A percentile compares a stretch with the other conserved stretches of the same genome.
Conservation (phyloP, 1,140 invertebrate genomes). For the Drosophila bifasciata region DNA sequence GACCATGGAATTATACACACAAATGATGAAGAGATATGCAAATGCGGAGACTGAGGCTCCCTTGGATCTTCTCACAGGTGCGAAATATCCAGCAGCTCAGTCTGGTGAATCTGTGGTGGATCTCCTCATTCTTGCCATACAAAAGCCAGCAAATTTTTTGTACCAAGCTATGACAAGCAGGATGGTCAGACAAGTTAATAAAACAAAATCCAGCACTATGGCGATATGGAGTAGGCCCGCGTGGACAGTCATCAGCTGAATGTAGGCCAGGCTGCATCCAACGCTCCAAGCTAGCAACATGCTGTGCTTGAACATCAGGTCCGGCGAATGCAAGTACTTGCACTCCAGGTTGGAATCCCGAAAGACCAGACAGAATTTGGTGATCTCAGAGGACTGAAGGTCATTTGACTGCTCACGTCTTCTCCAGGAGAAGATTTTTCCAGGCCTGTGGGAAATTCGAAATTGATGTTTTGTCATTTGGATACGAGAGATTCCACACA, state of each 20-base stretch:
- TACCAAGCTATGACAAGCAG: slow-evolving; percentile 82
- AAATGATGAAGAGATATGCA: slow-evolving; percentile 71
- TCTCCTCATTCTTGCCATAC: slow-evolving; percentile 85
- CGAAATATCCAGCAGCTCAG: slow-evolving; percentile 86
- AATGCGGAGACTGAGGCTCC: slow-evolving; percentile 32
- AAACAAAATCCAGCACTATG: not conserved
- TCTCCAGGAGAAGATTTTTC: no score
- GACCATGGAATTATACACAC: slow-evolving; percentile 86
- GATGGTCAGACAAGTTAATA: slow-evolving; percentile 42
- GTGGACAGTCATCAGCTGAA: not conserved
- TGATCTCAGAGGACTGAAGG: slow-evolving; percentile 3
- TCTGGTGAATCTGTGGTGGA: slow-evolving; percentile 83
- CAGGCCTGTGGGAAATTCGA: no score
- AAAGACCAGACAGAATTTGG: slow-evolving; percentile 54
- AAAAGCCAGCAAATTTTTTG: slow-evolving; percentile 83
- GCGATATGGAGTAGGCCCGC: rapidly evolving
- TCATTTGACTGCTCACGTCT: not conserved
- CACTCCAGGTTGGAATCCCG: slow-evolving; percentile 52
- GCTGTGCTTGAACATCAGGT: slow-evolving; percentile 75
- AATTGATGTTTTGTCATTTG: no score
- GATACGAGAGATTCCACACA: not conserved
- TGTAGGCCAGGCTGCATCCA: slow-evolving; percentile 3
- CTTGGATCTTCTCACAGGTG: slow-evolving; percentile 36
- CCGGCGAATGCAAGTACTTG: slow-evolving; percentile 58
- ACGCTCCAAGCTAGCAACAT: slow-evolving; percentile 40